phyloP scores from a whole-genome alignment of 1,140 invertebrate species.

The Helicoverpa armigera region DNA sequence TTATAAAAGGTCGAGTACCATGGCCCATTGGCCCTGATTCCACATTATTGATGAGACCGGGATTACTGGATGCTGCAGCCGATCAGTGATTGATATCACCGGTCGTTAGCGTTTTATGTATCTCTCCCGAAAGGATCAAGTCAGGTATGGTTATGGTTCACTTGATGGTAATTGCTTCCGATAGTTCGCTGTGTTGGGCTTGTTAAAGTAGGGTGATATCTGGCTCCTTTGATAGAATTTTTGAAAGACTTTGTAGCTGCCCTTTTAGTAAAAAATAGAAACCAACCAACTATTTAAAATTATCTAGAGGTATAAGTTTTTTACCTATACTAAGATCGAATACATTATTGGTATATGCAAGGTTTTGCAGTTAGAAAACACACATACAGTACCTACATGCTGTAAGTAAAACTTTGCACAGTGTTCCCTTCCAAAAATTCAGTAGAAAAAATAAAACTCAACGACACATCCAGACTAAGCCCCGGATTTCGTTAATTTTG shows the following conservation, averaged over 20 bases:
- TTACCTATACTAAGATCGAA: not conserved
- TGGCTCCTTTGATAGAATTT: not conserved
- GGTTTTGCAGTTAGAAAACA: too few relatives aligned
- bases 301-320: not conserved
- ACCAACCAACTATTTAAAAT: not conserved
- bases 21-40: slow-evolving; percentile 56
- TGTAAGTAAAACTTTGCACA: slow-evolving; percentile 5
- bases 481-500: slow-evolving; percentile 41
- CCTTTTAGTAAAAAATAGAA: too few relatives aligned
- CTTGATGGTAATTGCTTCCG: slow-evolving; percentile 42
- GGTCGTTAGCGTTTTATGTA: slow-evolving; percentile 51
- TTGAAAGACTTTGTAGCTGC: too few relatives aligned
- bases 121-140: slow-evolving; percentile 43
- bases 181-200: slow-evolving; percentile 2
- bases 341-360: too few relatives aligned
- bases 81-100: slow-evolving; percentile 57
- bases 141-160: slow-evolving; percentile 37
- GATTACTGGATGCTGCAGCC: slow-evolving; percentile 51
- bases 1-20: slow-evolving; percentile 20
- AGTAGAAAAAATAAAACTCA: slow-evolving; percentile 16
- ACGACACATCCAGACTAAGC: slow-evolving; percentile 7
- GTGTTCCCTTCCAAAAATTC: not conserved
- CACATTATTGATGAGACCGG: slow-evolving; percentile 61
- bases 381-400: not conserved
- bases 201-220: not conserved